phyloP scores from a whole-genome alignment of 2,797 vertebrate species.

The Fistularia tabacaria region DNA sequence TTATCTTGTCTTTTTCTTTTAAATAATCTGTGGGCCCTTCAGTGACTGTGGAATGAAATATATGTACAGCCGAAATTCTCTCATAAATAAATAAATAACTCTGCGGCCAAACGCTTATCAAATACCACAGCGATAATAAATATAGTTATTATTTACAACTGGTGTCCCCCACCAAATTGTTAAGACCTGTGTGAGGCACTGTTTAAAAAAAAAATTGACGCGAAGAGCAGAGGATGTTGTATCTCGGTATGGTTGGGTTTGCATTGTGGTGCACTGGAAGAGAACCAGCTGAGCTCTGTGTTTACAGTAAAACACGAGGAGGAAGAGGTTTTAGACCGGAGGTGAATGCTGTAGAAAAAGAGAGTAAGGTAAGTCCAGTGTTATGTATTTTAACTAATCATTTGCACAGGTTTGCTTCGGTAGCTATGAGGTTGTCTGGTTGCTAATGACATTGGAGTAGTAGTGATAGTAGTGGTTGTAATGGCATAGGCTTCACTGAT shows the following conservation, averaged over 20 bases:
- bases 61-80: slow-evolving; percentile 53
- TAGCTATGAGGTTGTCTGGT: slow-evolving; percentile 69
- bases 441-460: slow-evolving; percentile 62
- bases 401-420: slow-evolving; percentile 63
- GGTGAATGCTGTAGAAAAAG: slow-evolving; percentile 45
- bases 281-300: slow-evolving; percentile 42
- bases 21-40: slow-evolving; percentile 77
- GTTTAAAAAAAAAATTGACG: slow-evolving; percentile 27
- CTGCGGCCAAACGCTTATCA: slow-evolving; percentile 46
- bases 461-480: slow-evolving; percentile 53
- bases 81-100: slow-evolving; percentile 82
- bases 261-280: slow-evolving; percentile 85
- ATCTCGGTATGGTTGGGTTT: slow-evolving; percentile 67
- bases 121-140: slow-evolving; percentile 73
- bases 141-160: slow-evolving; percentile 69
- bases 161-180: slow-evolving; percentile 33
- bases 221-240: slow-evolving; percentile 57
- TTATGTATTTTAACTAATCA: slow-evolving; percentile 28
- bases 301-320: slow-evolving; percentile 28
- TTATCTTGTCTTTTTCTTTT: slow-evolving; percentile 39
- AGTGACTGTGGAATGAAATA: slow-evolving; percentile 76
- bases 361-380: slow-evolving; percentile 75
- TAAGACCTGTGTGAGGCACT: slow-evolving; percentile 69
- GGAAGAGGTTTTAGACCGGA: slow-evolving; percentile 48
- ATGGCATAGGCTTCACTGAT: slow-evolving; percentile 63